These are phyloP conservation scores for Nanger granti DNA, from an alignment of 2,113 vertebrate species.

Conservation along the genomic window DNA sequence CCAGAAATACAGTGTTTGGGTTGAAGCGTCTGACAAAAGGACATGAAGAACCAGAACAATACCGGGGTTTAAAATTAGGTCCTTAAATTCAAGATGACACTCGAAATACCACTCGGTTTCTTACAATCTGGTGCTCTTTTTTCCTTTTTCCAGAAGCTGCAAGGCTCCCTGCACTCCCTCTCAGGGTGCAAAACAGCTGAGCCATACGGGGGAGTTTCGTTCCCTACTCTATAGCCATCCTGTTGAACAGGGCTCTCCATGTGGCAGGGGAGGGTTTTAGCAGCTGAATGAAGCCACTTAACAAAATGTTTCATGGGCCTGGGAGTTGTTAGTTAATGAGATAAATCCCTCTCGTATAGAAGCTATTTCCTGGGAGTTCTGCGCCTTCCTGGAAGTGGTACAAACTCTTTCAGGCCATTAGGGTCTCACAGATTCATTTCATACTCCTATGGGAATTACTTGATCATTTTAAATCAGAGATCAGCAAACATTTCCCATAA, in stretches of 20 bases:
- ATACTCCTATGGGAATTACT: background rate
- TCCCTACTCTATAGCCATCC: background rate
- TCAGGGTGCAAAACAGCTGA: background rate
- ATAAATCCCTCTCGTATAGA: background rate
- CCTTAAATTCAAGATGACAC: slow-evolving; percentile 23
- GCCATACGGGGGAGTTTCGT: background rate
- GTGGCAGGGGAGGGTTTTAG: background rate
- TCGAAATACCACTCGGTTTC: background rate
- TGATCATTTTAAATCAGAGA: slow-evolving; percentile 26
- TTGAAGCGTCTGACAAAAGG: slow-evolving; percentile 13
- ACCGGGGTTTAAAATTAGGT: background rate
- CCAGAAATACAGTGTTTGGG: background rate
- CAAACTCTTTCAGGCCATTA: background rate
- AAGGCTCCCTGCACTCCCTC: rapidly evolving
- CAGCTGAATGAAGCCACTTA: slow-evolving; percentile 9
- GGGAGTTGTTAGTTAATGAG: background rate
- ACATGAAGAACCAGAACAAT: background rate
- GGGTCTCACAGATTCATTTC: background rate
- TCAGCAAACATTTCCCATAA: background rate
- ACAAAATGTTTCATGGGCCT: background rate
- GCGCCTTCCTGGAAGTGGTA: background rate
- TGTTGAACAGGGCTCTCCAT: background rate
- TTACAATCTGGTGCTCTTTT: background rate
- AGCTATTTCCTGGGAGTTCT: background rate
- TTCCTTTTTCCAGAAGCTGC: background rate